These are phyloP conservation scores for Paralichthys olivaceus DNA, from an alignment of 2,113 vertebrate genomes.

Conservation along the genomic window DNA sequence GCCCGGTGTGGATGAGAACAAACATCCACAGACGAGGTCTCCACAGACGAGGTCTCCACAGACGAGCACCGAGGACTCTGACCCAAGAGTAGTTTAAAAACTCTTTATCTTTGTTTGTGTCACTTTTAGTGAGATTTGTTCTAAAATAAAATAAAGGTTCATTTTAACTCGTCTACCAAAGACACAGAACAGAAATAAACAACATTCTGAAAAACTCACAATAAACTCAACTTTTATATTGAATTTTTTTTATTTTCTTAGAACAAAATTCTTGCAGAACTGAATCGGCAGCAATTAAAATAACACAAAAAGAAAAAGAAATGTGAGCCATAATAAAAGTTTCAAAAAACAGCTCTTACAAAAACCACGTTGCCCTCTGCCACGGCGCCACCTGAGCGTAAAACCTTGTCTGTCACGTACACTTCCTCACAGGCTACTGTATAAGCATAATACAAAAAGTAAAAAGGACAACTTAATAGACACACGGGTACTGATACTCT, in stretches of 20 bases:
- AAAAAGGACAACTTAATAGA: slow-evolving; percentile 68
- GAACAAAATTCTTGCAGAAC: slow-evolving; percentile 67
- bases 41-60: no score
- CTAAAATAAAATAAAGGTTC: no score
- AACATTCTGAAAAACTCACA: neutral
- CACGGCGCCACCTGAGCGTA: slow-evolving; percentile 42
- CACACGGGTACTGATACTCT: slow-evolving; percentile 53
- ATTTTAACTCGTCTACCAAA: neutral
- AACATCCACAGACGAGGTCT: no score
- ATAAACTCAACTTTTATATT: neutral
- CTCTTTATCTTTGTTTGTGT: no score
- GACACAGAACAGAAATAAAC: neutral
- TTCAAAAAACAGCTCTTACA: slow-evolving; percentile 58
- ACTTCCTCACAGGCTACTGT: slow-evolving; percentile 22
- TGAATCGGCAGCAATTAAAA: slow-evolving; percentile 65
- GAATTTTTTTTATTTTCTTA: slow-evolving; percentile 66
- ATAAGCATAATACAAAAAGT: slow-evolving; percentile 67
- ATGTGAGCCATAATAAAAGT: slow-evolving; percentile 52
- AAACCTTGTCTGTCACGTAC: slow-evolving; percentile 43
- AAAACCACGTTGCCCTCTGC: slow-evolving; percentile 52
- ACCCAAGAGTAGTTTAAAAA: no score
- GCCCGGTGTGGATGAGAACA: no score
- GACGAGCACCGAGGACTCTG: no score
- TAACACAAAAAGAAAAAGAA: slow-evolving; percentile 22
- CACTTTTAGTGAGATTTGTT: no score